These are phyloP conservation scores for Coleophora flavipennella DNA, from an alignment of 2,888 invertebrate genomes.

Conservation along the genomic window DNA sequence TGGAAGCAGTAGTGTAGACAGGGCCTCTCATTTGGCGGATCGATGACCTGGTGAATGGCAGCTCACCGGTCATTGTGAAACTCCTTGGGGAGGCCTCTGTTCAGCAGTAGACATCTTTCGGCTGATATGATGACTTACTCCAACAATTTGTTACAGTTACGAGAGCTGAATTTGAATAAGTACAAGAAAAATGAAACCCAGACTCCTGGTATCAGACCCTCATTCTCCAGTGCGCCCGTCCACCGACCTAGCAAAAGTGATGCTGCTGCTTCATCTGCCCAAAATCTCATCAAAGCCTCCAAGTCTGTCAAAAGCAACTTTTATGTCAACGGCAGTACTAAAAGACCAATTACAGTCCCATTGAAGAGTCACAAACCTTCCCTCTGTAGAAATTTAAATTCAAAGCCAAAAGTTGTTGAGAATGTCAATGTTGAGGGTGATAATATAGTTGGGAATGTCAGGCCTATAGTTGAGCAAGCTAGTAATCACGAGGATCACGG, in stretches of 20 bases:
- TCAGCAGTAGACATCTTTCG: too few relatives aligned
- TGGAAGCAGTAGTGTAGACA: too few relatives aligned
- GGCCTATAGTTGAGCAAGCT: too few relatives aligned
- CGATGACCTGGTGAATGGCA: too few relatives aligned
- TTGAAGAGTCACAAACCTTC: constrained; percentile 7
- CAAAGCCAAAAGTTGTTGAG: background rate
- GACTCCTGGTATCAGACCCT: background rate
- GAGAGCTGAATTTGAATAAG: constrained; percentile 50
- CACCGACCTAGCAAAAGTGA: constrained; percentile 14
- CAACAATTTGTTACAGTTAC: constrained; percentile 40
- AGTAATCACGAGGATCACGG: too few relatives aligned
- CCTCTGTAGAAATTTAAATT: background rate
- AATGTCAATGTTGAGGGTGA: background rate
- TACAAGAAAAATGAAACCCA: constrained; percentile 27
- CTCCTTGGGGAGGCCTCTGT: too few relatives aligned
- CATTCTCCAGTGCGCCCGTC: background rate
- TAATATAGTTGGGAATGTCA: background rate
- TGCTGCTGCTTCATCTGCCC: constrained; percentile 3
- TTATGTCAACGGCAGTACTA: constrained; percentile 22
- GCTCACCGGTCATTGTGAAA: too few relatives aligned
- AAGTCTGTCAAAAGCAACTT: constrained; percentile 28
- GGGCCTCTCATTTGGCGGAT: too few relatives aligned
- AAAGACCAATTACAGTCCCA: constrained; percentile 21
- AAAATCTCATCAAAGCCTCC: too few relatives aligned
- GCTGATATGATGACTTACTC: too few relatives aligned